Percentiles rank a stretch among this genome's conserved stretches.
These are phyloP conservation scores for Globia sparganii DNA, from an alignment of 2,888 invertebrate genomes.

Conservation along the genomic window DNA sequence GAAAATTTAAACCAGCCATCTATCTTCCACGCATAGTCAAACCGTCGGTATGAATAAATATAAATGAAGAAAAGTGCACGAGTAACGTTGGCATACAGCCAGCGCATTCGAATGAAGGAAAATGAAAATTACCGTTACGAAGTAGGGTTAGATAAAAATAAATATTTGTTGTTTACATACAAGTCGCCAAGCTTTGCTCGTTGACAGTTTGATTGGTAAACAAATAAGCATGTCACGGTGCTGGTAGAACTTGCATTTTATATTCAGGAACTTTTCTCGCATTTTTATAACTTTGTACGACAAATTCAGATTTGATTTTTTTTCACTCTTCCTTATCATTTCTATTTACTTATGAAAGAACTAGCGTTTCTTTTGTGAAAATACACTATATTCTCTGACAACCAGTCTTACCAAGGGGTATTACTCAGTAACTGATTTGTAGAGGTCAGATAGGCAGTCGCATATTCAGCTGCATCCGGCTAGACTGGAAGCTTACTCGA, in stretches of 20 bases:
- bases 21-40: constrained; percentile 58
- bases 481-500: too few species aligned
- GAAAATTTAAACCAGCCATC: constrained; percentile 42
- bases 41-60: constrained; percentile 58
- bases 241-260: constrained; percentile 9
- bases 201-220: constrained; percentile 49
- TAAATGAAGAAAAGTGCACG: constrained; percentile 69
- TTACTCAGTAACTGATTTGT: too few species aligned
- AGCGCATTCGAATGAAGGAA: constrained; percentile 64
- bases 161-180: constrained; percentile 64
- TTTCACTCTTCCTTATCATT: not conserved
- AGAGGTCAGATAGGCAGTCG: too few species aligned
- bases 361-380: too few species aligned
- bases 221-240: constrained; percentile 47
- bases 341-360: too few species aligned
- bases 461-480: too few species aligned
- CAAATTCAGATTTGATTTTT: not conserved
- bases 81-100: constrained; percentile 67
- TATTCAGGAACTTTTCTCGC: not conserved
- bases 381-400: not conserved
- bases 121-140: constrained; percentile 65
- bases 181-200: constrained; percentile 48
- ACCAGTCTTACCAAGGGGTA: too few species aligned
- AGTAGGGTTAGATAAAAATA: constrained; percentile 63
- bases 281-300: not conserved